phyloP scores from a whole-genome alignment of 2,797 vertebrate species.

The Triplophysa bombifrons region DNA sequence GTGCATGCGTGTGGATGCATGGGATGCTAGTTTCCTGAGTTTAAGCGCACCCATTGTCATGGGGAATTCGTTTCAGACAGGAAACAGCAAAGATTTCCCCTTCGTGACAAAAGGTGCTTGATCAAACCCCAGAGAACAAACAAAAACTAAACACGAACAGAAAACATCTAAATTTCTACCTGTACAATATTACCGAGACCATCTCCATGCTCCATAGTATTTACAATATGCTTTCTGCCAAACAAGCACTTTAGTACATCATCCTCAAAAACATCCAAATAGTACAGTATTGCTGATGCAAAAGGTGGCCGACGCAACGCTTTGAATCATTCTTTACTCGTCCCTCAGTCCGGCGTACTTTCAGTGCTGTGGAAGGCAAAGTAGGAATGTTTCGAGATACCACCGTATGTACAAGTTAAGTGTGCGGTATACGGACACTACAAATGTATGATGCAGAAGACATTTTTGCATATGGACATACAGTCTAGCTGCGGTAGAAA shows the following conservation, averaged over 20 bases:
- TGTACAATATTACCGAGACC: conserved; percentile 78
- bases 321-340: conserved; percentile 72
- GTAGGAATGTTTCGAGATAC: conserved; percentile 93
- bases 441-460: conserved; percentile 88
- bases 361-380: conserved; percentile 88
- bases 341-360: conserved; percentile 53
- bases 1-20: conserved; percentile 47
- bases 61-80: conserved; percentile 74
- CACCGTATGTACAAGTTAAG: conserved; percentile 83
- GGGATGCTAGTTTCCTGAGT: conserved; percentile 81
- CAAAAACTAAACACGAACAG: conserved; percentile 23
- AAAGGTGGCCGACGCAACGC: conserved; percentile 74
- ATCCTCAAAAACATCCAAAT: conserved; percentile 85
- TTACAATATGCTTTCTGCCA: conserved; percentile 79
- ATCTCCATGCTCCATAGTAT: conserved; percentile 85
- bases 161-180: conserved; percentile 68
- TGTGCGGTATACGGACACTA: conserved; percentile 88
- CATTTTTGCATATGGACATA: conserved; percentile 98
- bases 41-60: conserved; percentile 69
- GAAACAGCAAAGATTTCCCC: conserved; percentile 78
- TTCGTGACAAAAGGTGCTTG: conserved; percentile 71
- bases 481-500: conserved; percentile 88
- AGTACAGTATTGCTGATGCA: conserved; percentile 89
- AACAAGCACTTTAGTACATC: conserved; percentile 84
- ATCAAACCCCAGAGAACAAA: conserved; percentile 68